Evolutionary conservation across 2,888 invertebrate genomes (phyloP).

Genomic region (Theretra japonica): DNA sequence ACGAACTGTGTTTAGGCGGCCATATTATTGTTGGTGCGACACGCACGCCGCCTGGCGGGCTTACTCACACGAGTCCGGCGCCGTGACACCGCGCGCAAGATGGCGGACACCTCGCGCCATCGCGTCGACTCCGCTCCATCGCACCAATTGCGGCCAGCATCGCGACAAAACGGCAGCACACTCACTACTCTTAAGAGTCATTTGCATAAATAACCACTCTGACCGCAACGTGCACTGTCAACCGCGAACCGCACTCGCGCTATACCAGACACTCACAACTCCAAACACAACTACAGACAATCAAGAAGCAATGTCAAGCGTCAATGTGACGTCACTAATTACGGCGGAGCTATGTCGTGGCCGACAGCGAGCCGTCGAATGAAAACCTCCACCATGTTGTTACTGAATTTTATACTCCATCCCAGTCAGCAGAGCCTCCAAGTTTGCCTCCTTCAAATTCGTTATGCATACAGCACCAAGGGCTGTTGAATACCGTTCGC

Average conservation of each 20-base stretch:
- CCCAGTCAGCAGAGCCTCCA: slow-evolving; percentile 84
- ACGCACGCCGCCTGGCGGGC: slow-evolving; percentile 79
- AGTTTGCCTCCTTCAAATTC: slow-evolving; percentile 86
- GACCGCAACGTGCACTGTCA: slow-evolving; percentile 40
- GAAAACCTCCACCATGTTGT: slow-evolving; percentile 84
- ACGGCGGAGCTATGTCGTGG: slow-evolving; percentile 82
- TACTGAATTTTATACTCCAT: slow-evolving; percentile 85
- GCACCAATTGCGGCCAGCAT: slow-evolving; percentile 56
- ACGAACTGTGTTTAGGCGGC: slow-evolving; percentile 60
- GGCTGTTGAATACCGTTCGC: slow-evolving; percentile 86
- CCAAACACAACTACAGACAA: slow-evolving; percentile 13
- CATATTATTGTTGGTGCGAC: slow-evolving; percentile 70
- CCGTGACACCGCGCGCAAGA: slow-evolving; percentile 69
- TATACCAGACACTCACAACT: slow-evolving; percentile 11
- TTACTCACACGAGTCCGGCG: slow-evolving; percentile 58
- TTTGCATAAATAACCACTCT: slow-evolving; percentile 55
- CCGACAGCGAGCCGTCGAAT: slow-evolving; percentile 82
- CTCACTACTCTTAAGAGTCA: slow-evolving; percentile 55
- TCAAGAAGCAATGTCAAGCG: slow-evolving; percentile 3
- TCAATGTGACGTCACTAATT: slow-evolving; percentile 56
- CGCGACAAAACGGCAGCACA: slow-evolving; percentile 60
- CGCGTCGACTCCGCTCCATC: slow-evolving; percentile 46
- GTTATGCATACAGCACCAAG: slow-evolving; percentile 86
- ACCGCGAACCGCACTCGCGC: slow-evolving; percentile 38
- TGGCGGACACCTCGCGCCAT: slow-evolving; percentile 64